Base-by-base conservation (phyloP, 2,888 invertebrate species). In the Chloroclystis v-ata region DNA sequence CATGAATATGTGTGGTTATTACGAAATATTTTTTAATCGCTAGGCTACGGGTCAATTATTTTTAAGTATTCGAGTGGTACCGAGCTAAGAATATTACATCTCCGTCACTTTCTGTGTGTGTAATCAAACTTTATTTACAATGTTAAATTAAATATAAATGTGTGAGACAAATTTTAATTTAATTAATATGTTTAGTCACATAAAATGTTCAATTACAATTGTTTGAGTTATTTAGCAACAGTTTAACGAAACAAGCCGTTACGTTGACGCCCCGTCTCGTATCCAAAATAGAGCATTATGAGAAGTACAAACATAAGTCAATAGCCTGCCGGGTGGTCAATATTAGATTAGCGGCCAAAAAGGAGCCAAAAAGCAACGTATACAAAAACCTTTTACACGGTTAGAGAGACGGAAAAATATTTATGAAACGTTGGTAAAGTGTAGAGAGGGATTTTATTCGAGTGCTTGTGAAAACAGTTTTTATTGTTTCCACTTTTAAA, bases 331-430 rank as follows among this genome's bases (percentile, higher is more conserved):
- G 78, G 82, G 79, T 78, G 86, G 87, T 87, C 86, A 87, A 87
- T 87, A 87, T 87, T 87, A 81, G 86, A 86, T 87, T 86, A 87
- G 75, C 85, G 67, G 77, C 72, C 85, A 84, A 87, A n/a, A 87
- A 87, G 86, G 87, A 87, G 82, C 78, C 85, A 85, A 86, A 86
- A 87, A 85, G 86, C 87, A 82, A 83, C 87, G 87, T 87, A 85
- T 87, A 87, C 87, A 87, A 85, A 86, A 87, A 87, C 86, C 86
- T 87, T 87, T 86, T 83, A 86, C 82, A 78, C 78, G 80, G 85
- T 82, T 82, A 82, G 74, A 80, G 64, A 70, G 61, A 11, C 41
- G 72, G 73, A 84, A 86, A 87, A 86, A 86, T 86, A 81, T 85
- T 85, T 84, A 83, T 83, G 72, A 80, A 84, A 76, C 60, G 78